Conservation (phyloP, 2,797 vertebrate genomes). For the Chanos chanos region DNA sequence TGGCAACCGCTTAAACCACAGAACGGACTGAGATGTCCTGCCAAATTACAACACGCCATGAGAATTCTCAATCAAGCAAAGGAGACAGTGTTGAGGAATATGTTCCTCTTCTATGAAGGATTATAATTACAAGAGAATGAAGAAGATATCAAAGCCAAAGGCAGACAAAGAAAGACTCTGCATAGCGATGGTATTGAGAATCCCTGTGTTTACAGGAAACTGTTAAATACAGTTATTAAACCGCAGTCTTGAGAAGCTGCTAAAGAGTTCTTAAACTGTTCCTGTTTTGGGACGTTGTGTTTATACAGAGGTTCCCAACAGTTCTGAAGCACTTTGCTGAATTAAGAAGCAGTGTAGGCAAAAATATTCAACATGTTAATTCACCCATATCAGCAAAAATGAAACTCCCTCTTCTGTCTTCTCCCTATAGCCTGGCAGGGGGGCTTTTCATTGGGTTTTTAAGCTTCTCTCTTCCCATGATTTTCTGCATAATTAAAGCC, state of each 20-base stretch:
- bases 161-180: too few species aligned
- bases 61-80: too few species aligned
- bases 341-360: background rate
- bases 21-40: too few species aligned
- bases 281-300: too few species aligned
- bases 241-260: background rate
- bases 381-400: background rate
- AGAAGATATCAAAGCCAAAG: too few species aligned
- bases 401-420: background rate
- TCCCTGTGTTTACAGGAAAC: background rate
- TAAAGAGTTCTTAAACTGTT: background rate
- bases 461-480: background rate
- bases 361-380: background rate
- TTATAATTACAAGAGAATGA: too few species aligned
- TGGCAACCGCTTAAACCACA: too few species aligned
- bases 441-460: background rate
- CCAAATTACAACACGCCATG: too few species aligned
- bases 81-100: too few species aligned
- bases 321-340: background rate
- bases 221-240: background rate
- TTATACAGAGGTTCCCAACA: background rate
- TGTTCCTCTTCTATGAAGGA: too few species aligned
- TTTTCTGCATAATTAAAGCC: slow-evolving; percentile 29
- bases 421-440: background rate
- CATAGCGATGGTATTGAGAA: too few species aligned